Base-by-base conservation (phyloP, 2,797 vertebrate genomes). In the Neomorphus geoffroyi region DNA sequence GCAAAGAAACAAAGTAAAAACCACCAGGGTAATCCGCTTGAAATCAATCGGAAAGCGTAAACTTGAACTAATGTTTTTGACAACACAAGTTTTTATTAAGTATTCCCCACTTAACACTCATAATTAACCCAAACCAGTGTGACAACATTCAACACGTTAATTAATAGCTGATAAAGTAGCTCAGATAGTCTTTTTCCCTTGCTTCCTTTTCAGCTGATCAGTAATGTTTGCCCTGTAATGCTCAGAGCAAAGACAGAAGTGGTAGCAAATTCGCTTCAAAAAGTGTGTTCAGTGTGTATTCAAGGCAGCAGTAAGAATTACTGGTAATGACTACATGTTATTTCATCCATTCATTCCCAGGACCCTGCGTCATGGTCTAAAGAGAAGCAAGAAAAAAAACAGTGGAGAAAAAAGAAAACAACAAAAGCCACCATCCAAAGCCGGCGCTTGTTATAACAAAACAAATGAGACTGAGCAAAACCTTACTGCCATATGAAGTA, bases 401-500 rank as follows among this genome's bases (percentile, higher is more conserved):
- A 27, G 69, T 24, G n/a, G 69, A 80, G 6, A 12, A 50, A 88
- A 54, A 32, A 75, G 8, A 60, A 85, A 75, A 32, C 10, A 50
- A 62, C 18, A 86, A 90, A 92, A 91, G 4, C 9, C 58, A 84
- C 62, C 56, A 94, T 77, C n/a, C 1, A 2, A 91, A 92, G 45
- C 30, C 50, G n/a, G 80, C 64, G 45, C 41, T 93, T 84, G 37
- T 86, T 92, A 37, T 45, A 92, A 88, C 60, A 86, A 87, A 92
- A 93, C 33, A 94, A 64, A 72, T 9, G 51, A 88, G 62, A 80
- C 35, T 6, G 35, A 91, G 58, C 53, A 89, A 97, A 88, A 80
- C 28, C n/a, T 82, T 32, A 57, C 37, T 77, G 70, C 53, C 26
- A n/a, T 39, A 39, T 17, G 24, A 95, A 93, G 70, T 60, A 94